Conservation (phyloP, 2,888 invertebrate species). For the Sesia bembeciformis region DNA sequence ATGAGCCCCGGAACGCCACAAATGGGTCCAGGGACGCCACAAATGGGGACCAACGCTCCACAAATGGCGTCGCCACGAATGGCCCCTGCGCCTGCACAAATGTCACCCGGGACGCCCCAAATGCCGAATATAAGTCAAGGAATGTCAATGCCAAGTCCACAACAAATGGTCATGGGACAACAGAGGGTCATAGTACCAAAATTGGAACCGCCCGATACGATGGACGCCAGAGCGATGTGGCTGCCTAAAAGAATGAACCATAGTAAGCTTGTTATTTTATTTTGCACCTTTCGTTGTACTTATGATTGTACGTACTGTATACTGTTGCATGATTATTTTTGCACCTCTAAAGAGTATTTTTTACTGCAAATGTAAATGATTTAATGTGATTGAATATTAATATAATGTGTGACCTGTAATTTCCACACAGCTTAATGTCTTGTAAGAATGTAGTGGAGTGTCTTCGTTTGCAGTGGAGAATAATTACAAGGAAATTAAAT, state of each 20-base stretch:
- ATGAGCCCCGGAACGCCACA: conserved; percentile 30
- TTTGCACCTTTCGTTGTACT: conserved; percentile 21
- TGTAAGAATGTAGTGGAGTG: too few relatives aligned
- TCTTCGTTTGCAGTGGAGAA: too few relatives aligned
- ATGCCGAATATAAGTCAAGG: conserved; percentile 57
- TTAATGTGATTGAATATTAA: too few relatives aligned
- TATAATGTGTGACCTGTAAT: too few relatives aligned
- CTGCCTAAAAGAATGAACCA: conserved; percentile 78
- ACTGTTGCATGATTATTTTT: neutral
- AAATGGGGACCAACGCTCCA: conserved; percentile 35
- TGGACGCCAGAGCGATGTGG: conserved; percentile 77
- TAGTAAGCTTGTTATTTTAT: conserved; percentile 72
- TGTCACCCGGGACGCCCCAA: conserved; percentile 62
- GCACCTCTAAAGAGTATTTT: neutral
- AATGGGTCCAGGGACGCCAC: conserved; percentile 29
- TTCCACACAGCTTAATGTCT: too few relatives aligned
- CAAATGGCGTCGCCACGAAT: conserved; percentile 61
- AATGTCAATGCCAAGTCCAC: conserved; percentile 52
- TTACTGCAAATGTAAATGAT: too few relatives aligned
- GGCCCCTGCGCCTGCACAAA: conserved; percentile 56
- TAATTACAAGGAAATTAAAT: too few relatives aligned
- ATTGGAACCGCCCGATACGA: conserved; percentile 74
- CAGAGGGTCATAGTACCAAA: conserved; percentile 71
- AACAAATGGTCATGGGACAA: conserved; percentile 53
- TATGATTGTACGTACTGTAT: conserved; percentile 12